Conservation (phyloP, 2,797 vertebrate genomes). For the Holocentrus rufus region DNA sequence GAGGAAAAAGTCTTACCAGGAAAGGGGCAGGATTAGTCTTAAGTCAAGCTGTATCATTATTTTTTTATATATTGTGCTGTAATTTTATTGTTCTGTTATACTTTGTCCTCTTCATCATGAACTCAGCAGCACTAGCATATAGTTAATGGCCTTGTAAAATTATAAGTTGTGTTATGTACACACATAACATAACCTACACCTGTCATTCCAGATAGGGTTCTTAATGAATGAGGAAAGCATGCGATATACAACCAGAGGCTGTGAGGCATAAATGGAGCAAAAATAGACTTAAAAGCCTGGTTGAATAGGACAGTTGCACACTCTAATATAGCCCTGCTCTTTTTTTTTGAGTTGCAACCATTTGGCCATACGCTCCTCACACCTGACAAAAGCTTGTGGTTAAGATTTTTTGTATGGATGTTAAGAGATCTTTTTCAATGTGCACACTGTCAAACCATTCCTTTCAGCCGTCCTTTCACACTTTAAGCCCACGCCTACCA, state of each 20-base stretch:
- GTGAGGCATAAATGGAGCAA: slow-evolving; percentile 17
- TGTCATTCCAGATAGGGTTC: neutral
- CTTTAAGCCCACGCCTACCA: slow-evolving; percentile 39
- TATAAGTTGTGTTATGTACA: neutral
- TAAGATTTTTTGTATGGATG: neutral
- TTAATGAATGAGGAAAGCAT: slow-evolving; percentile 6
- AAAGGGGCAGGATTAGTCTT: slow-evolving; percentile 1
- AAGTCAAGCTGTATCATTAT: slow-evolving; percentile 26
- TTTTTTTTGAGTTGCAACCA: slow-evolving; percentile 4
- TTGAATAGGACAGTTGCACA: neutral
- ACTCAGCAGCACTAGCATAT: no score
- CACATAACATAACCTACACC: neutral
- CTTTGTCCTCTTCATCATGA: no score
- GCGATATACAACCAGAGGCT: slow-evolving; percentile 19
- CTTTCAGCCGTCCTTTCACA: slow-evolving; percentile 25
- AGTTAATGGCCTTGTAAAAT: neutral
- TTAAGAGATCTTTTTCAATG: slow-evolving; percentile 11
- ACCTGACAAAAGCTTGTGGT: neutral
- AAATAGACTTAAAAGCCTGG: slow-evolving; percentile 26
- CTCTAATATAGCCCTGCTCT: neutral
- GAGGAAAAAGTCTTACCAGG: no score
- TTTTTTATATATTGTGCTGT: no score
- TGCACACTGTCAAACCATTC: slow-evolving; percentile 11
- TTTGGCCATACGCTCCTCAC: neutral
- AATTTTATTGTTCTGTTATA: no score